phyloP scores from a whole-genome alignment of 2,888 invertebrate genomes.

The Tetragnatha montana region DNA sequence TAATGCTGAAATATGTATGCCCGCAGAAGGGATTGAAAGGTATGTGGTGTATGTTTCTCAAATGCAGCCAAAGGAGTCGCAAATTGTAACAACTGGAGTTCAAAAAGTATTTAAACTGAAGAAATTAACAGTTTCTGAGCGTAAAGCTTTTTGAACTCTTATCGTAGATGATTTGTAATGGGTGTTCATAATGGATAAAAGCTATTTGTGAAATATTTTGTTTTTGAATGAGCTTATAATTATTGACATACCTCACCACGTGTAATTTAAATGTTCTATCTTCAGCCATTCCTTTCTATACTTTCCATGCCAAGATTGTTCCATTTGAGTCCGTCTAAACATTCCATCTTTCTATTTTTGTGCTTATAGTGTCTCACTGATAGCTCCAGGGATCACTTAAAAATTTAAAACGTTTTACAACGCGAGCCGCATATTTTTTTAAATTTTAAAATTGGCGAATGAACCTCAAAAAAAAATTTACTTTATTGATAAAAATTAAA shows the following conservation, averaged over 20 bases:
- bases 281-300: slow-evolving; percentile 60
- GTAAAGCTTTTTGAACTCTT: slow-evolving; percentile 34
- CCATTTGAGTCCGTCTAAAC: slow-evolving; percentile 51
- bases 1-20: not conserved
- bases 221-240: slow-evolving; percentile 68
- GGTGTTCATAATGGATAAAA: slow-evolving; percentile 16
- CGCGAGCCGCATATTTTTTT: too few relatives aligned
- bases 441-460: too few relatives aligned
- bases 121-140: not conserved
- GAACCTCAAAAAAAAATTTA: too few relatives aligned
- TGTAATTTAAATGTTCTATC: slow-evolving; percentile 52
- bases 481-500: too few relatives aligned
- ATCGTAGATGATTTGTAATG: slow-evolving; percentile 1
- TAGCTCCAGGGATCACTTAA: not conserved
- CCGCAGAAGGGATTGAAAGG: not conserved
- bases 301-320: slow-evolving; percentile 41
- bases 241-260: slow-evolving; percentile 65
- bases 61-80: slow-evolving; percentile 14
- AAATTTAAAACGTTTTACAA: not conserved
- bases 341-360: slow-evolving; percentile 57
- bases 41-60: not conserved
- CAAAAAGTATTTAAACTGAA: slow-evolving; percentile 12
- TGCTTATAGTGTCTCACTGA: not conserved
- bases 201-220: slow-evolving; percentile 46
- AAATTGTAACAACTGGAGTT: slow-evolving; percentile 27